These are phyloP conservation scores for Drosophila flavopinicola DNA, from an alignment of 2,888 invertebrate species.

Conservation along the genomic window DNA sequence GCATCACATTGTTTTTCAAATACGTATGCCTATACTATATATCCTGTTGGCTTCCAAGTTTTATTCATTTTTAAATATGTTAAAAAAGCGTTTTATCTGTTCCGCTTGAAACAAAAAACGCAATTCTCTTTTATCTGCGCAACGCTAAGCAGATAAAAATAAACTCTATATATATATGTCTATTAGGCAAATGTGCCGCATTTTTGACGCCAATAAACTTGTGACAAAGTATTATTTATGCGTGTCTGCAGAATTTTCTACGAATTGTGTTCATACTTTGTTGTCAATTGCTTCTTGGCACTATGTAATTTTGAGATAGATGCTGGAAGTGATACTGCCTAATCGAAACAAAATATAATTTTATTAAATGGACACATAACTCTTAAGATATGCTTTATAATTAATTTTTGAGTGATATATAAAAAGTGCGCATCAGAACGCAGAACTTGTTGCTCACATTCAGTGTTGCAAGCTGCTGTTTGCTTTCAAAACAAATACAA, in stretches of 20 bases:
- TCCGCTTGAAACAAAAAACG: slow-evolving; percentile 47
- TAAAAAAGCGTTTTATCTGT: slow-evolving; percentile 42
- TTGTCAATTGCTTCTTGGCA: slow-evolving; percentile 1
- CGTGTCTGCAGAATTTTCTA: slow-evolving; percentile 6
- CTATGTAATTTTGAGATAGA: too few relatives aligned
- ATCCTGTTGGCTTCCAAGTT: slow-evolving; percentile 20
- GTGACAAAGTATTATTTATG: slow-evolving; percentile 36
- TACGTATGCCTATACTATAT: slow-evolving; percentile 1
- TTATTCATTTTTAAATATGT: slow-evolving; percentile 61
- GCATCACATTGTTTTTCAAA: slow-evolving; percentile 6
- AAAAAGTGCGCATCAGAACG: slow-evolving; percentile 26
- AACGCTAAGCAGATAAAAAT: slow-evolving; percentile 61
- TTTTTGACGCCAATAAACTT: slow-evolving; percentile 38
- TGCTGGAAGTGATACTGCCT: too few relatives aligned
- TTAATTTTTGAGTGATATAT: not conserved
- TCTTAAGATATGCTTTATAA: too few relatives aligned
- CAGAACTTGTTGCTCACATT: slow-evolving; percentile 32
- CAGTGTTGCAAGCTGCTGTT: slow-evolving; percentile 3
- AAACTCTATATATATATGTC: slow-evolving; percentile 49
- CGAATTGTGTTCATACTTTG: not conserved
- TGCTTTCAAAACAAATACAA: slow-evolving; percentile 22
- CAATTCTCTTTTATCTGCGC: slow-evolving; percentile 69
- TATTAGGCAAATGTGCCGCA: slow-evolving; percentile 27
- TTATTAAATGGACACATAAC: not conserved
- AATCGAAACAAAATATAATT: too few relatives aligned